Percentiles rank a stretch among this genome's conserved stretches.
phyloP scores from a whole-genome alignment of 2,888 invertebrate species.

The Andricus curvator region DNA sequence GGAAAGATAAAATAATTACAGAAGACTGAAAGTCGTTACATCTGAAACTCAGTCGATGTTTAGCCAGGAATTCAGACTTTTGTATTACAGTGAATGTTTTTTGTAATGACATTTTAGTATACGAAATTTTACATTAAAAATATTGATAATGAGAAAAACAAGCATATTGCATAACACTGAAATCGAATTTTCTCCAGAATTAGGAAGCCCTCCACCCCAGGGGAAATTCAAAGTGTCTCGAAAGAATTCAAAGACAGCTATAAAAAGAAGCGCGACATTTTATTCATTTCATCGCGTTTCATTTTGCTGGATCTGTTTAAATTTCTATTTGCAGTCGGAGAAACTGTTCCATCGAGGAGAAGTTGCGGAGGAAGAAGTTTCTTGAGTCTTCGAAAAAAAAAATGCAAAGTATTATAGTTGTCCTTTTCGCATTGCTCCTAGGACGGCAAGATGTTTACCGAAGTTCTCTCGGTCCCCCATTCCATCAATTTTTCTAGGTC shows the following conservation, averaged over 20 bases:
- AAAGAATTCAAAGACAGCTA: constrained; percentile 4
- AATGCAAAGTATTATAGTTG: neutral
- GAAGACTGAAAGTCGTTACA: no score
- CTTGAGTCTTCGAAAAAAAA: neutral
- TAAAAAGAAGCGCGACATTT: constrained; percentile 22
- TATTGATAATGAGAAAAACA: no score
- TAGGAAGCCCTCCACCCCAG: neutral
- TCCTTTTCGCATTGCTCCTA: neutral
- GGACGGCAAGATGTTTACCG: neutral
- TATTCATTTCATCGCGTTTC: constrained; percentile 39
- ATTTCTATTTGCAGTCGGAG: constrained; percentile 60
- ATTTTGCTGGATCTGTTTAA: constrained; percentile 55
- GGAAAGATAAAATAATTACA: no score
- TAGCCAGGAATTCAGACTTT: no score
- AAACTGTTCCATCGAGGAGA: neutral
- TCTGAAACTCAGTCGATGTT: no score
- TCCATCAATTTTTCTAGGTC: neutral
- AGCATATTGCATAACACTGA: no score
- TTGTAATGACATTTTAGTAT: no score
- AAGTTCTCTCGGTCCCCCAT: neutral
- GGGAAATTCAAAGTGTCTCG: neutral
- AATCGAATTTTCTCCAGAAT: no score
- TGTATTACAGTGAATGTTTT: no score
- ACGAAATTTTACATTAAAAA: no score
- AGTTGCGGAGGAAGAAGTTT: constrained; percentile 24